Evolutionary conservation across 2,113 vertebrate genomes (phyloP), one percentile per base, ranked within the genome.

Genomic region (Phalacrocorax brasilianus): DNA sequence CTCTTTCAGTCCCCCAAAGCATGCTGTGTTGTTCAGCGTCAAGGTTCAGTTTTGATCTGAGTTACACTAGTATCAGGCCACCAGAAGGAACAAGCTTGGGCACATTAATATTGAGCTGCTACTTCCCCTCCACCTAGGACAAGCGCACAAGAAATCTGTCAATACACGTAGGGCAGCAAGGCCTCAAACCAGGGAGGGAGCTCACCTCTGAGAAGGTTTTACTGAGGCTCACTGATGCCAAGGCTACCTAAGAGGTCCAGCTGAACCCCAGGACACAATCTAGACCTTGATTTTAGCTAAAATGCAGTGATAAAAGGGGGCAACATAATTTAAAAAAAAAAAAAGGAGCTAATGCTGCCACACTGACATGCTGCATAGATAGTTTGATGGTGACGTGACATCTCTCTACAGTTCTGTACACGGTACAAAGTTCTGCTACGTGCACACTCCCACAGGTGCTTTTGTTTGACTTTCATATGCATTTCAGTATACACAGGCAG

Each of bases 111-210:
- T 3, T 10, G 42, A 88, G 55, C 71, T 93, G 63, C 62, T 23
- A 3, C 35, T 75, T 80, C 44, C 59, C n/a, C 65, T 58, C 65
- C 38, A 77, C 38, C 38, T 2, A 7, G n/a, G 71, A 49, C 58
- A 50, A 35, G 30, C 2, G 4, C 27, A 42, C 14, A 9, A 76
- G 28, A 14, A 49, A 68, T 17, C 28, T 52, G 40, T 35, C 52
- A 27, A 30, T 33, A 35, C 16, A 2, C 0, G 12, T 3, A 1
- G 5, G 74, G 81, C 63, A 72, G 32, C 6, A 5, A 73, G 42
- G 63, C 11, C 49, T 52, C 12, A 9, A 44, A 70, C 21, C 30
- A 44, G n/a, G 63, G 18, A 88, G 38, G 32, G 45, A 79, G 63
- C 22, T 49, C 62, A 45, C 35, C 71, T 33, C 53, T 28, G 32